Percentiles rank a stretch among this genome's conserved stretches.
Evolutionary conservation across 2,888 invertebrate species (phyloP).

Genomic region (Minunthozetes semirufus): DNA sequence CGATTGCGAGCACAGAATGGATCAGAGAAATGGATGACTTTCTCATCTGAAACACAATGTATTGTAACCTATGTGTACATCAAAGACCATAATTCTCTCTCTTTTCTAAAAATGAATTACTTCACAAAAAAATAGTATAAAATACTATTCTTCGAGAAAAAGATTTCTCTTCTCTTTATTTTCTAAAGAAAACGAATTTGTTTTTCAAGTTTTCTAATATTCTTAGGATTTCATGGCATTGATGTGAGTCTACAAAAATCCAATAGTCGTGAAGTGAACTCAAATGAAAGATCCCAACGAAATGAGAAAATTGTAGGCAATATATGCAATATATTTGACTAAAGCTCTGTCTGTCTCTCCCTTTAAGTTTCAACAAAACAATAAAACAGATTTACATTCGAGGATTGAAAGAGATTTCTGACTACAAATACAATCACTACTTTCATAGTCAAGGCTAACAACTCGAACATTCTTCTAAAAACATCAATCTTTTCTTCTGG

Average conservation of each 20-base stretch:
- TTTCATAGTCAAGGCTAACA: too few relatives aligned
- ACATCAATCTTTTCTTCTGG: too few relatives aligned
- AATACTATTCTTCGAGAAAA: not conserved
- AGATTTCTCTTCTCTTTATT: not conserved
- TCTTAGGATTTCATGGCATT: too few relatives aligned
- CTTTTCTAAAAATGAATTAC: not conserved
- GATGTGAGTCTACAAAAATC: too few relatives aligned
- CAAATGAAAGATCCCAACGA: not conserved
- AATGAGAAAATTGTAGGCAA: not conserved
- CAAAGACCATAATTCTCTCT: not conserved
- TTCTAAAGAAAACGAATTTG: too few relatives aligned
- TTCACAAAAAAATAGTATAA: not conserved
- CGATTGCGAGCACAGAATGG: not conserved
- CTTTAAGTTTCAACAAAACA: not conserved
- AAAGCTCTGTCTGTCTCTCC: not conserved
- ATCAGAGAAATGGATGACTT: not conserved
- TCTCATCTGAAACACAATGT: not conserved
- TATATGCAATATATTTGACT: not conserved
- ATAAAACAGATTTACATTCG: slow-evolving; percentile 7
- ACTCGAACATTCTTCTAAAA: too few relatives aligned
- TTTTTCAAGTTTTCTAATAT: too few relatives aligned
- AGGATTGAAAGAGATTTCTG: not conserved
- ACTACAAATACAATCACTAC: not conserved
- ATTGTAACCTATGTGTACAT: not conserved
- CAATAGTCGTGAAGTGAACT: too few relatives aligned